Base-by-base conservation (phyloP, 2,113 vertebrate species). In the Phodopus roborovskii region DNA sequence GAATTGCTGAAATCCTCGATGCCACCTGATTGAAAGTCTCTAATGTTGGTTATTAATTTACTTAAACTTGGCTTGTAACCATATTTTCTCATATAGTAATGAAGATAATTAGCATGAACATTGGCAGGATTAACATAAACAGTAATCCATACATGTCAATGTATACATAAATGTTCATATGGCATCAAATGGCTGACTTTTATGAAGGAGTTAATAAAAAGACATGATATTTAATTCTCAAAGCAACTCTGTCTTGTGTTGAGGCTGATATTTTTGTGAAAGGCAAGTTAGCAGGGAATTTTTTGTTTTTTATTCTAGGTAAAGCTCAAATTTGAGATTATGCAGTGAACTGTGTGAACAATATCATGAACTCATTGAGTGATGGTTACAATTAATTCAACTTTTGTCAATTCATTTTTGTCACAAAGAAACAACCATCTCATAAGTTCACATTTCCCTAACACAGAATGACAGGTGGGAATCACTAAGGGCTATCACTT, bases 1-100 rank as follows among this genome's bases (percentile, higher is more conserved):
- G 11, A 39, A 81, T 94, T 73, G 45, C 82, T n/a, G 91, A 86
- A 95, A 91, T 82, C 15, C 86, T 73, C 30, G 73, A 13, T 89
- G 24, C 24, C 15, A 88, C 42, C 17, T 93, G 90, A 81, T 50
- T 87, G 86, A 95, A 95, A 53, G 3, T 39, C 39, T 56, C 88
- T 94, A 75, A 73, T 91, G 7, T 74, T 12, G 88, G 0, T 91
- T 58, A 87, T 16, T 95, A 77, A 92, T 60, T 92, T 58, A 96
- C 39, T 33, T 77, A 42, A 64, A 74, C 88, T 91, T 91, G 95
- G 92, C 39, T 82, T 84, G 36, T 9, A 89, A 36, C 1, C 45
- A 96, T 91, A 36, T n/a, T 94, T 96, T 96, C 77, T 86, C 83
- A 58, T 86, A 78, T 83, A 91, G 71, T 85, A 95, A 73, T 86